Evolutionary conservation across 2,113 vertebrate species (phyloP), one percentile per base, ranked within the genome.

Genomic region (Cariama cristata): DNA sequence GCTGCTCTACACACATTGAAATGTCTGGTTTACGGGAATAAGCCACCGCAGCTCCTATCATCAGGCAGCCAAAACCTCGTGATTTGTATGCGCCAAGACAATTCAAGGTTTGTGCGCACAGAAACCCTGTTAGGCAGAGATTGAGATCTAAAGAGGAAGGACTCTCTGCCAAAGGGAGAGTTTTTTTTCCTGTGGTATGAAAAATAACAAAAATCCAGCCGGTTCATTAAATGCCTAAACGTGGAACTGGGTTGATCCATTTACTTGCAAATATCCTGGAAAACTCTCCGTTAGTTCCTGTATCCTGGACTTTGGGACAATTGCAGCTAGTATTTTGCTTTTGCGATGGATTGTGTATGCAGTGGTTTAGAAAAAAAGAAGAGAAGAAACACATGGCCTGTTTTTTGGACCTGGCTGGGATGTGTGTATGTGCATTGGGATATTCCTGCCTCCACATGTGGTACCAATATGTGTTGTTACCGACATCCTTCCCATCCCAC

Each of bases 91-190:
- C 0, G 1, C 72, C 55, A 71, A 89, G 91, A 77, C 76, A 91
- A 95, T 95, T 94, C 64, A 79, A 90, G 88, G 88, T 92, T 93
- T 95, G 62, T 91, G 60, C 9, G 5, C 66, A 75, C 6, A 84
- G 92, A 88, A 93, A 56, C 62, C 27, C 50, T 75, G 55, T 63
- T 86, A 86, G 60, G 67, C 60, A 81, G 68, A 74, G 76, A 91
- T 26, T 50, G 63, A 67, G 63, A 86, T 80, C 79, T 80, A 38
- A 73, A 56, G 56, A 92, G 44, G 69, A 93, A 87, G 26, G 15
- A 92, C 19, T 74, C 28, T 74, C 55, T 93, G 94, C 88, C 92
- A 96, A 89, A 96, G 45, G 22, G 27, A 75, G 68, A 66, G 7
- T 21, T 81, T 59, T 76, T 94, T 94, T 80, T 14, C 55, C 64